Evolutionary conservation across 23 tunicate genomes (phyloP), one percentile per base, ranked within the genome.

Genomic region (Halocynthia aurantium): DNA sequence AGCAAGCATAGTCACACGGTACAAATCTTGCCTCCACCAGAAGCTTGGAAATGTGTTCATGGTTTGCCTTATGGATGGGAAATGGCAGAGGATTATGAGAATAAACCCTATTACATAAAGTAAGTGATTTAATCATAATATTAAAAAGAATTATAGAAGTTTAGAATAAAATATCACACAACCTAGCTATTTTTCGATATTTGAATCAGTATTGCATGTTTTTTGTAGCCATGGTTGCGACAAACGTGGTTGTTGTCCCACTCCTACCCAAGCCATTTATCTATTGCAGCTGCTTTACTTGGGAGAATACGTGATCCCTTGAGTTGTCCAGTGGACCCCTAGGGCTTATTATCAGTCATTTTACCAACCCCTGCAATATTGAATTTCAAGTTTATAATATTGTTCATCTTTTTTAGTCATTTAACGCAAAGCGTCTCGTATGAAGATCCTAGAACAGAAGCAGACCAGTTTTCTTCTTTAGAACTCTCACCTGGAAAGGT

Each of bases 31-130:
- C 95, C 95, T 6, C 95, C 95, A 31, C 87, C 88, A 9, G 95
- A 88, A 50, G 31, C 51, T 49, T 88, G 95, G 95, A 60, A 61
- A n/a, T 88, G 95, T 66, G 70, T 17, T 8, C 73, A 73, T 76
- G 22, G 74, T 31, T 58, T 88, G 8, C 84, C 95, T n/a, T 88
- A 88, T 55, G 95, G 95, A 8, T 88, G 88, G 87, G 95, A 88
- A 71, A 53, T 83, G 72, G 95, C 84, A 5, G 18, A 73, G 6
- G 95, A 88, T 73, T 74, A 79, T 73, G 80, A 67, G 17, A 78
- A 88, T 52, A 88, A 73, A 22, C 70, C 62, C 7, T 88, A 88
- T 54, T 88, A 62, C 62, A 73, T 88, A 77, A 88, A 88, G 95
- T 88, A 67, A 73, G 87, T 53, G 0, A 21, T 31, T 31, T 31